phyloP scores from a whole-genome alignment of 2,888 invertebrate genomes.

The Drosophila borborema region DNA sequence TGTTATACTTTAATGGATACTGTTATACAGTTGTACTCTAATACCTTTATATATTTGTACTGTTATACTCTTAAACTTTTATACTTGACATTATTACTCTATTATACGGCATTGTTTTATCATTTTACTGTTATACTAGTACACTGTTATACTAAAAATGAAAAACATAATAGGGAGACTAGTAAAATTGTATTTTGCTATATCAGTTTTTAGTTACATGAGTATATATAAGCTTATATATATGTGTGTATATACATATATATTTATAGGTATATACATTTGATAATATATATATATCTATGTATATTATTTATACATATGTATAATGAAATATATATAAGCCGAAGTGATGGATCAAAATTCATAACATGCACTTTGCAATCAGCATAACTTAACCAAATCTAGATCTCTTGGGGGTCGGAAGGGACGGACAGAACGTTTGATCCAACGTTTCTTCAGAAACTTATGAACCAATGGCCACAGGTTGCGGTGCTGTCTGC shows the following conservation, averaged over 20 bases:
- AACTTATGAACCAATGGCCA: conserved; percentile 44
- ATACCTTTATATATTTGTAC: background rate
- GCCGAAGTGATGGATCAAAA: background rate
- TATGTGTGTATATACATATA: background rate
- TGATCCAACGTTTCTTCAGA: conserved; percentile 24
- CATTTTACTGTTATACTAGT: background rate
- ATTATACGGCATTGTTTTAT: too few relatives aligned
- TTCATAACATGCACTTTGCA: background rate
- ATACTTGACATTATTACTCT: background rate
- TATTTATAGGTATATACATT: background rate
- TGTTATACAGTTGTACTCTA: background rate
- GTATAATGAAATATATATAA: background rate
- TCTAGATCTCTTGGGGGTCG: background rate
- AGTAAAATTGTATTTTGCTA: conserved; percentile 3
- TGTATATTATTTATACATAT: background rate
- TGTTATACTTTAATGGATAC: background rate
- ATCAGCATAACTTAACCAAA: conserved; percentile 5
- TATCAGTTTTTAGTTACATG: background rate
- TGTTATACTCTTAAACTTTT: background rate
- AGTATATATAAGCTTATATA: background rate
- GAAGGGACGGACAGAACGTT: background rate
- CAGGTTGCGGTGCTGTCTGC: conserved; percentile 22
- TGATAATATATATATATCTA: background rate
- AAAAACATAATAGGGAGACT: background rate
- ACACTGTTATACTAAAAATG: background rate